These are phyloP conservation scores for Gobius niger DNA, from an alignment of 2,113 vertebrate genomes.

Conservation along the genomic window DNA sequence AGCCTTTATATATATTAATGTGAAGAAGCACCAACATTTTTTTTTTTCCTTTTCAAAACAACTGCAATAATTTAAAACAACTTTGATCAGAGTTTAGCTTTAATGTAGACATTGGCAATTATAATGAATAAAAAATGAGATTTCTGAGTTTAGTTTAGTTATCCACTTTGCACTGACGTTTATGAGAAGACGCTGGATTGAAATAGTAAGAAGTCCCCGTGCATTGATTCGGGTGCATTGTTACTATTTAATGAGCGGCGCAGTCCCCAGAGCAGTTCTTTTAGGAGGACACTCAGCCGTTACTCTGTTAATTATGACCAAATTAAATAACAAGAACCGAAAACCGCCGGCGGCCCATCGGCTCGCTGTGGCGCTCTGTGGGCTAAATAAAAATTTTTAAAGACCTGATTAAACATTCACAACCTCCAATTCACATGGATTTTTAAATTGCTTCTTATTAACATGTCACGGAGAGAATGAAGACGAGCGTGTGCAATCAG, in stretches of 20 bases:
- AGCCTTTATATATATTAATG: too few relatives aligned
- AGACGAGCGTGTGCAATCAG: neutral
- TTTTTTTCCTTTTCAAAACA: too few relatives aligned
- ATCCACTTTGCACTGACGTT: neutral
- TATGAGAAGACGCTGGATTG: neutral
- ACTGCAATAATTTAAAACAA: too few relatives aligned
- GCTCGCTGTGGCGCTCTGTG: conserved; percentile 4
- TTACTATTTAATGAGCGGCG: conserved; percentile 14
- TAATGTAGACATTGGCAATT: too few relatives aligned
- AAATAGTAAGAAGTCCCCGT: neutral
- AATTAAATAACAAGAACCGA: conserved; percentile 24
- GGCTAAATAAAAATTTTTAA: conserved; percentile 9
- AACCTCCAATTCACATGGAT: conserved; percentile 12
- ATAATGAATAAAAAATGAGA: neutral
- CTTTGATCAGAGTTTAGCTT: too few relatives aligned
- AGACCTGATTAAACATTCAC: conserved; percentile 17
- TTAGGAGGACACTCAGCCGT: conserved; percentile 12
- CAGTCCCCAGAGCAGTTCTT: conserved; percentile 15
- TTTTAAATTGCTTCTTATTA: neutral
- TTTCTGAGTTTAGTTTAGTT: neutral
- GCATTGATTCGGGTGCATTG: neutral
- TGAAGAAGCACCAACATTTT: too few relatives aligned
- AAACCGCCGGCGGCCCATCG: conserved; percentile 4
- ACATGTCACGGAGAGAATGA: neutral
- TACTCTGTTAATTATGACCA: conserved; percentile 20